These are phyloP conservation scores for Plusia festucae DNA, from an alignment of 2,888 invertebrate species.

Conservation along the genomic window DNA sequence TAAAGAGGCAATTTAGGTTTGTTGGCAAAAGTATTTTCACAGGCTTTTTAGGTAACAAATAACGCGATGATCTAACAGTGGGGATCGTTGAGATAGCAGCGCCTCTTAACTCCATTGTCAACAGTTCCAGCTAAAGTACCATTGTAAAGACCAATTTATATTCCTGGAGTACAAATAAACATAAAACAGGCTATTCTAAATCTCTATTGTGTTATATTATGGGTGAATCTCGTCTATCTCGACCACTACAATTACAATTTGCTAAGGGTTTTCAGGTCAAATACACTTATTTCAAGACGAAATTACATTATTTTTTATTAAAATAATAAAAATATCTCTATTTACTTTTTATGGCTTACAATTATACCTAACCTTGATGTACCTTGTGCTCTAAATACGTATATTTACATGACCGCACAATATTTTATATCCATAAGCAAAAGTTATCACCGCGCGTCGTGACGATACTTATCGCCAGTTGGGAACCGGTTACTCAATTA, in stretches of 20 bases:
- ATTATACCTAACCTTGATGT: no score
- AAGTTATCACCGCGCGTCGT: constrained; percentile 10
- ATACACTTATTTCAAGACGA: not conserved
- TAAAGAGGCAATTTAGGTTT: constrained; percentile 13
- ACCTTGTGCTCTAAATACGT: no score
- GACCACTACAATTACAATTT: no score
- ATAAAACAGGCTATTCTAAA: constrained; percentile 2
- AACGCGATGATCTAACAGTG: constrained; percentile 32
- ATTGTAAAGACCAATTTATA: constrained; percentile 15
- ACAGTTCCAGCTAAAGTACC: constrained; percentile 26
- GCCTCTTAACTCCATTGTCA: constrained; percentile 16
- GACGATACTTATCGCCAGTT: constrained; percentile 15
- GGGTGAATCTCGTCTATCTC: not conserved
- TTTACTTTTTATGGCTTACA: no score
- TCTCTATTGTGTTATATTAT: not conserved
- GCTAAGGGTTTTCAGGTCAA: no score
- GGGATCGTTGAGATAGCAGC: constrained; percentile 45
- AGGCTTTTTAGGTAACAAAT: constrained; percentile 15
- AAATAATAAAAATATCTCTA: no score
- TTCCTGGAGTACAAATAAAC: not conserved
- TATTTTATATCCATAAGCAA: no score
- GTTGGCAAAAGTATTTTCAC: constrained; percentile 16
- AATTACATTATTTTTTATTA: no score
- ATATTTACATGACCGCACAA: no score
- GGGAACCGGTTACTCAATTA: constrained; percentile 29